Evolutionary conservation across 1,140 invertebrate species (phyloP), one percentile per base, ranked within the genome.

Genomic region (Chironomus tepperi): DNA sequence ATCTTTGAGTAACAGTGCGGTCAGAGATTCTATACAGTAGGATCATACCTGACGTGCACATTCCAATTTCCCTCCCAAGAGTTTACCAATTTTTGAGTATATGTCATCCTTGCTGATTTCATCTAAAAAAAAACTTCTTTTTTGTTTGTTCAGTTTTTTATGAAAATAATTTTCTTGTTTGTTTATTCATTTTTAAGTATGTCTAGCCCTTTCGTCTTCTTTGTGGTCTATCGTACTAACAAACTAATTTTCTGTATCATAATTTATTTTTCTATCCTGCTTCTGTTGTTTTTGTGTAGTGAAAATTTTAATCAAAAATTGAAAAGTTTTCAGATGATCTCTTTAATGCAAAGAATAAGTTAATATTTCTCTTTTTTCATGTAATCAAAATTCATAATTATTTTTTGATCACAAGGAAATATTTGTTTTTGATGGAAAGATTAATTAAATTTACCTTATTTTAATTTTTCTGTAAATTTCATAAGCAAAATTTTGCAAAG

Each of bases 261-360:
- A 57, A 57, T 57, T 57, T 57, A n/a, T 15, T 57, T 57, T 57
- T 57, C 47, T 57, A 12, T 57, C 47, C 15, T 10, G 12, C 47
- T 12, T 57, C 47, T 57, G 24, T 34, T 34, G 24, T 57, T 12
- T 57, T 57, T 57, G 47, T 57, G 47, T 57, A 57, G 47, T 57
- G n/a, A 57, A 57, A 57, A 57, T 57, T 47, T 57, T 57, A 57
- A 57, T 57, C 47, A 57, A 57, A 57, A 57, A 57, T n/a, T 57
- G 47, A 57, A 57, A n/a, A 57, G 47, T 57, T 57, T 57, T 57
- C 47, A 57, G 12, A 57, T 57, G 47, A 57, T 57, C 47, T 57
- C 47, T 57, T 57, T 34, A 34, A 57, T 57, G 15, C 12, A 57
- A 34, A 34, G 24, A 34, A 34, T 34, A 57, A 57, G 47, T 57